These are phyloP conservation scores for Melitaea athalia DNA, from an alignment of 2,888 invertebrate genomes.

Conservation along the genomic window DNA sequence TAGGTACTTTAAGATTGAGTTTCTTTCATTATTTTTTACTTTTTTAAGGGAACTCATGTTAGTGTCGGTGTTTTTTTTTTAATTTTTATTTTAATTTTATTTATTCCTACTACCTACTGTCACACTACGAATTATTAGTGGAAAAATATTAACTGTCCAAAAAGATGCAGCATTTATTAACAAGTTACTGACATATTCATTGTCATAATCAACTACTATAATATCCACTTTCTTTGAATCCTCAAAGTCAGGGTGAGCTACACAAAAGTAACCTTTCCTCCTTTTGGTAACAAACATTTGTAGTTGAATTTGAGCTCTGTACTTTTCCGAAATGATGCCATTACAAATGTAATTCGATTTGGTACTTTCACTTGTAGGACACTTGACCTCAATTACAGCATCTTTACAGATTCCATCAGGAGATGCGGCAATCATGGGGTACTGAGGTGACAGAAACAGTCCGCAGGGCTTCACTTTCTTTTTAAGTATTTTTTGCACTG, in stretches of 20 bases:
- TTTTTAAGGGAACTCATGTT: no score
- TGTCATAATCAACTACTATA: conserved; percentile 19
- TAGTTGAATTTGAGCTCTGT: background rate
- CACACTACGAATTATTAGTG: background rate
- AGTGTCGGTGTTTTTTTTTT: no score
- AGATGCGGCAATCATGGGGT: conserved; percentile 28
- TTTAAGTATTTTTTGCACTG: conserved; percentile 9
- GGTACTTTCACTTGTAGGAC: conserved; percentile 30
- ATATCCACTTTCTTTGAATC: conserved; percentile 16
- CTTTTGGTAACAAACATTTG: conserved; percentile 38
- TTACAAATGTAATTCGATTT: background rate
- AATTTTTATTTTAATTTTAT: no score
- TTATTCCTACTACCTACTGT: no score
- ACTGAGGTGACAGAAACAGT: conserved; percentile 22
- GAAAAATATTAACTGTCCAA: conserved; percentile 21
- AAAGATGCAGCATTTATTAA: conserved; percentile 16
- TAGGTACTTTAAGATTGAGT: no score
- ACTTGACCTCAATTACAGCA: conserved; percentile 29
- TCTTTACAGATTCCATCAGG: conserved; percentile 35
- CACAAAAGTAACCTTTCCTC: conserved; percentile 36
- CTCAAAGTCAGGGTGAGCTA: conserved; percentile 38
- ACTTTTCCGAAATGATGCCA: background rate
- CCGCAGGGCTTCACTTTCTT: conserved; percentile 24
- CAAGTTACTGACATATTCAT: conserved; percentile 23
- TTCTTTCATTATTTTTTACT: no score